A percentile compares a stretch with the other conserved stretches of the same genome.
Evolutionary conservation across 2,888 invertebrate genomes (phyloP).

Genomic region (Sialis lutaria): DNA sequence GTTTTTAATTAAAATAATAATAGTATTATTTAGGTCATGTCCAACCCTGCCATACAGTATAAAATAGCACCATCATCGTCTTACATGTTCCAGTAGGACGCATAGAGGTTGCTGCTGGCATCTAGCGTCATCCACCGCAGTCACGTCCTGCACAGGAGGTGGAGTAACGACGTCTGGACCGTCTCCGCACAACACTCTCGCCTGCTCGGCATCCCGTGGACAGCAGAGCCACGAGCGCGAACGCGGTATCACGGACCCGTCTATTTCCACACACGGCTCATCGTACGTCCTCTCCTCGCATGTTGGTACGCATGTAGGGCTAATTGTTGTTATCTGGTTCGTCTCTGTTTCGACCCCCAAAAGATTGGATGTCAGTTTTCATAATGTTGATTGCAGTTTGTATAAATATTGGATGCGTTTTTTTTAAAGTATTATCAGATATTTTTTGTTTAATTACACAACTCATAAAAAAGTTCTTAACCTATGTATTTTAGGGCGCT

Average conservation of each 20-base stretch:
- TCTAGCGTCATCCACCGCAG: constrained; percentile 24
- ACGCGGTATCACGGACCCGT: constrained; percentile 18
- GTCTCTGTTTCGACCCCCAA: no score
- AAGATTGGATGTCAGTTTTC: no score
- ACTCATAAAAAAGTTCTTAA: no score
- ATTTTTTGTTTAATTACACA: no score
- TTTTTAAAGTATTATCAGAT: no score
- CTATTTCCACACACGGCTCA: constrained; percentile 23
- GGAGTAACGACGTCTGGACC: constrained; percentile 12
- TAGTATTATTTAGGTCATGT: no score
- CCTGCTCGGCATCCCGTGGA: constrained; percentile 17
- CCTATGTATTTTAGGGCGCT: no score
- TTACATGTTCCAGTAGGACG: constrained; percentile 3
- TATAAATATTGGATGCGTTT: no score
- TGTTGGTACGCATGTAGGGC: background rate
- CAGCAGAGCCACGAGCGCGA: constrained; percentile 30
- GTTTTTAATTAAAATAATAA: no score
- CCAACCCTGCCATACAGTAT: no score
- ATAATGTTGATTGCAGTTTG: no score
- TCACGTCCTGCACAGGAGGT: constrained; percentile 22
- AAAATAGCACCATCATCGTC: background rate
- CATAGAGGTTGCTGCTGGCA: constrained; percentile 1
- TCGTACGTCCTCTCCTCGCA: constrained; percentile 20
- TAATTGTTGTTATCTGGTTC: background rate
- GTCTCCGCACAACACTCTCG: constrained; percentile 15